Evolutionary conservation across 2,113 vertebrate species (phyloP).

Genomic region (Corydoras maculifer): DNA sequence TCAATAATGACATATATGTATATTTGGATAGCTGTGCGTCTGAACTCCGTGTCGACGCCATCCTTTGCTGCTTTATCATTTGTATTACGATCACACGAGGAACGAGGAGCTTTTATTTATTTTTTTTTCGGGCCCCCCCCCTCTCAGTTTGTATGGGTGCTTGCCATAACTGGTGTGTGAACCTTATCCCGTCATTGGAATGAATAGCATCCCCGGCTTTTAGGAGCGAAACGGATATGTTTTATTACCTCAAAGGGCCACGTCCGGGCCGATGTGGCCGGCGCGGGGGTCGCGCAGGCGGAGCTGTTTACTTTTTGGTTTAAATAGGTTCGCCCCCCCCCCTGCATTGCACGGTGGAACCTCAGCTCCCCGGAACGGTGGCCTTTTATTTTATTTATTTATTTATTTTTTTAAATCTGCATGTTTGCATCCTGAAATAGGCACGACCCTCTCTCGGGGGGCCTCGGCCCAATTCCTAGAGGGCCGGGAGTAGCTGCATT

Average conservation of each 20-base stretch:
- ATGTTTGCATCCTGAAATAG: constrained; percentile 47
- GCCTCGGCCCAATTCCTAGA: constrained; percentile 55
- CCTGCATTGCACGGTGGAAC: constrained; percentile 55
- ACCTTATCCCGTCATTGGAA: constrained; percentile 52
- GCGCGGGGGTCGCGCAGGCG: constrained; percentile 51
- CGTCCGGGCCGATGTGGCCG: constrained; percentile 31
- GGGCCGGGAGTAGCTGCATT: constrained; percentile 50
- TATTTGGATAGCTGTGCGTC: constrained; percentile 78
- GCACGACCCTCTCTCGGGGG: constrained; percentile 34
- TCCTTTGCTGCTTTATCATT: constrained; percentile 70
- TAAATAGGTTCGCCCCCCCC: constrained; percentile 25
- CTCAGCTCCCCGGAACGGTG: constrained; percentile 54
- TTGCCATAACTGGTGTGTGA: constrained; percentile 57
- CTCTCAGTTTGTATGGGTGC: constrained; percentile 57
- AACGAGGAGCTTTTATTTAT: constrained; percentile 38
- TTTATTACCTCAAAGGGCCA: constrained; percentile 71
- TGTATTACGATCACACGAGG: constrained; percentile 51
- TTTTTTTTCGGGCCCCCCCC: neutral
- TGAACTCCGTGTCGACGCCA: constrained; percentile 61
- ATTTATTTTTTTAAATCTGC: constrained; percentile 40
- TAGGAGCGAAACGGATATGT: constrained; percentile 55
- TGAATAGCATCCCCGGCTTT: constrained; percentile 46
- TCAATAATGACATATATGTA: constrained; percentile 64
- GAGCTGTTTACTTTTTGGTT: constrained; percentile 50
- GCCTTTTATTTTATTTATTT: constrained; percentile 1